Conservation (phyloP, 2,113 vertebrate genomes). For the Chloropsis hardwickii region DNA sequence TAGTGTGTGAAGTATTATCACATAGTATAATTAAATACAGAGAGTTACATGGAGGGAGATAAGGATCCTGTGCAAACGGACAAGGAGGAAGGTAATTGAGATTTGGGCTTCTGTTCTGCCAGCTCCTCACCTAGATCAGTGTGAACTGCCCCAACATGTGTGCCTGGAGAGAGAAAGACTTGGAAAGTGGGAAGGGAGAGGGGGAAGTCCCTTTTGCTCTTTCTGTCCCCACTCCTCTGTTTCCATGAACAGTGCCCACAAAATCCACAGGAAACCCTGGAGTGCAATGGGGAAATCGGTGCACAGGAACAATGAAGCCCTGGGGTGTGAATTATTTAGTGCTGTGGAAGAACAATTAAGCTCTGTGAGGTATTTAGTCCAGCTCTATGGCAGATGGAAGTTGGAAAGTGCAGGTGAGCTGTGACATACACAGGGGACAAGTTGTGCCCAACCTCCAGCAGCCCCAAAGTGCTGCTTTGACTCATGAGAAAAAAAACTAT, state of each 20-base stretch:
- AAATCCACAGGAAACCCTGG: neutral
- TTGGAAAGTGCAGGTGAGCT: accelerated
- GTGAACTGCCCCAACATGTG: neutral
- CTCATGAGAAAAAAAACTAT: neutral
- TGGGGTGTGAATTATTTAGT: neutral
- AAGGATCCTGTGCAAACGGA: constrained; percentile 39
- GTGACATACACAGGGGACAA: neutral
- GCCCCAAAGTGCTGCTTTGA: neutral
- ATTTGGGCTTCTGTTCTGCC: constrained; percentile 15
- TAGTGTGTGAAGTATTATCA: neutral
- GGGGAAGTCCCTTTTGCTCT: neutral
- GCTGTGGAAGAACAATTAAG: neutral
- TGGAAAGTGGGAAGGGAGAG: neutral
- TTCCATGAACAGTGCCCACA: neutral
- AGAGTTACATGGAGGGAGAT: neutral
- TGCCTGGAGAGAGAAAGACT: neutral
- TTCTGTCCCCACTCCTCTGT: neutral
- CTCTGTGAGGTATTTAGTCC: neutral
- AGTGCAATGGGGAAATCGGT: neutral
- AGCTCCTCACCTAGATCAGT: neutral
- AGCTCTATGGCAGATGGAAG: neutral
- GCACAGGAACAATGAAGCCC: neutral
- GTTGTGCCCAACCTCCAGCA: accelerated
- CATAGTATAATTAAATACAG: neutral
- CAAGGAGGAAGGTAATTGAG: constrained; percentile 17